Evolutionary conservation across 2,888 invertebrate species (phyloP).

Genomic region (Cheilosia pagana): DNA sequence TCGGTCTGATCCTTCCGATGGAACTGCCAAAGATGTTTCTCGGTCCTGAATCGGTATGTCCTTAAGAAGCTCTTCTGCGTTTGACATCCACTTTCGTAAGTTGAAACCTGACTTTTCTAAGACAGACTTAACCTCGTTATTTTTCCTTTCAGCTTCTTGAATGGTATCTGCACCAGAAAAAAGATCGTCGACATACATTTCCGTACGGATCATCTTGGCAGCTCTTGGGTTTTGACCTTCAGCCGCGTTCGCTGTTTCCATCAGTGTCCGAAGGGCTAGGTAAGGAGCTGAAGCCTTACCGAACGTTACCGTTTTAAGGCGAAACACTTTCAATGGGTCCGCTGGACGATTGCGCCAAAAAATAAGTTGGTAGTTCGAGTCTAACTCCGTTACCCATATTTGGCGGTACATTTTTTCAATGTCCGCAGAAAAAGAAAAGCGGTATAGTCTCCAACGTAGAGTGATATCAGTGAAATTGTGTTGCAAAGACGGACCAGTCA

Average conservation of each 20-base stretch:
- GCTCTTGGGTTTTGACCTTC: too few species aligned
- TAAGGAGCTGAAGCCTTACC: constrained; percentile 11
- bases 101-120: constrained; percentile 1
- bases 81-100: constrained; percentile 6
- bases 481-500: too few species aligned
- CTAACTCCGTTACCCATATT: constrained; percentile 28
- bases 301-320: too few species aligned
- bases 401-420: constrained; percentile 29
- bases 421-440: constrained; percentile 21
- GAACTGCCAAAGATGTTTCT: constrained; percentile 1
- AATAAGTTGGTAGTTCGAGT: constrained; percentile 22
- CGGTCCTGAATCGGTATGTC: neutral
- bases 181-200: constrained; percentile 19
- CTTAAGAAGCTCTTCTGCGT: constrained; percentile 1
- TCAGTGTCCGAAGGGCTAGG: too few species aligned
- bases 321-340: too few species aligned
- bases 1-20: constrained; percentile 17
- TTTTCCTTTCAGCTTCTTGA: constrained; percentile 19
- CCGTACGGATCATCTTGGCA: constrained; percentile 7
- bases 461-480: too few species aligned
- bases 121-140: constrained; percentile 3
- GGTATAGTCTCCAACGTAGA: constrained; percentile 28
- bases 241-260: too few species aligned
- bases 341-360: too few species aligned
- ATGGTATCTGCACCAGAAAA: constrained; percentile 28